Percentiles rank a stretch among this genome's conserved stretches.
Conservation (phyloP, 2,888 invertebrate species). For the Poecilobothrus nobilitatus region DNA sequence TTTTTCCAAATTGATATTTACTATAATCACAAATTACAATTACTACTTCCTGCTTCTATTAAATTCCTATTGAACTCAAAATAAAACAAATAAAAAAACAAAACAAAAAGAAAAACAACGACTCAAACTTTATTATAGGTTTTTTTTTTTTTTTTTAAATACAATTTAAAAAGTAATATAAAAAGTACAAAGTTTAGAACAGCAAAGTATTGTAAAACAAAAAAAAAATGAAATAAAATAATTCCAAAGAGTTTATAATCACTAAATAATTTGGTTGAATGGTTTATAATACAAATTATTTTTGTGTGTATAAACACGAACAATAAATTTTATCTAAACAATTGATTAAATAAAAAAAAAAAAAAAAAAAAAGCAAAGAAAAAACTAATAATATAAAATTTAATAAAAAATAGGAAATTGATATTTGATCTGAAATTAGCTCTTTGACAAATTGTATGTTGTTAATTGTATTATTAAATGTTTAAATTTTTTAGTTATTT, state of each 20-base stretch:
- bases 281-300: neutral
- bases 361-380: neutral
- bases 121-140: neutral
- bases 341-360: neutral
- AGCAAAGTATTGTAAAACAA: neutral
- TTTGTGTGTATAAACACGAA: neutral
- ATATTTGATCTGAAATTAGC: neutral
- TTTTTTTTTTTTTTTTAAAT: neutral
- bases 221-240: too few relatives aligned
- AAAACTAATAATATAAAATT: neutral
- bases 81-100: neutral
- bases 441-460: neutral
- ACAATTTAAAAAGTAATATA: neutral
- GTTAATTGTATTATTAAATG: neutral
- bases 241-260: neutral
- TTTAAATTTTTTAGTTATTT: too few relatives aligned
- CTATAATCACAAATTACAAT: neutral
- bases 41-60: constrained; percentile 4
- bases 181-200: neutral
- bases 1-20: neutral
- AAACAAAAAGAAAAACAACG: neutral
- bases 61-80: neutral
- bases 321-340: constrained; percentile 1
- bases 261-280: neutral
- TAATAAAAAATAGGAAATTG: neutral